phyloP scores from a whole-genome alignment of 2,888 invertebrate species.

The Noctua fimbriata region DNA sequence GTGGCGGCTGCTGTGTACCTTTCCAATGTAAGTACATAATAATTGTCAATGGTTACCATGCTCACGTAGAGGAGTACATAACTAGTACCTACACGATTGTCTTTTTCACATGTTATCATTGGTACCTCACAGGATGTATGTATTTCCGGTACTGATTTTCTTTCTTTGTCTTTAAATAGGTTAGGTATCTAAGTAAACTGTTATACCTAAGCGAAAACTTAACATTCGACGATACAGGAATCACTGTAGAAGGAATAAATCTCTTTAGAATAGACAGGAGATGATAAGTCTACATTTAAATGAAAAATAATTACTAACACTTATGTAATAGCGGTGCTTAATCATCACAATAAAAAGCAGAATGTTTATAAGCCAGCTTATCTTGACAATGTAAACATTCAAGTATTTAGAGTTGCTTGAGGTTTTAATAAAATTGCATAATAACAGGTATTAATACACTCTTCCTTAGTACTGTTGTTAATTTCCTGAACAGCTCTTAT shows the following conservation, averaged over 20 bases:
- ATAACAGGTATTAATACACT: conserved; percentile 29
- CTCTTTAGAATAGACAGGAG: neutral
- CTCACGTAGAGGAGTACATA: neutral
- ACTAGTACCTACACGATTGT: neutral
- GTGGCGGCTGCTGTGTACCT: conserved; percentile 93
- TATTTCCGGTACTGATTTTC: neutral
- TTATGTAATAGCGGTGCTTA: neutral
- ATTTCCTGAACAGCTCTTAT: conserved; percentile 34
- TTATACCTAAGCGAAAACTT: neutral
- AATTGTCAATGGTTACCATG: neutral
- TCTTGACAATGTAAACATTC: conserved; percentile 9
- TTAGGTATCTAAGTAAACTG: neutral
- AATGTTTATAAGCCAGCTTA: conserved; percentile 16
- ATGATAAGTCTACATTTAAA: neutral
- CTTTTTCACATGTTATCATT: neutral
- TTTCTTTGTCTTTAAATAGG: neutral
- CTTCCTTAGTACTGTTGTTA: conserved; percentile 39
- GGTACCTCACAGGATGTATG: neutral
- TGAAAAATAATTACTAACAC: neutral
- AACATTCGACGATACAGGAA: neutral
- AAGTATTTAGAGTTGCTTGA: neutral
- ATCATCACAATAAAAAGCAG: conserved; percentile 1
- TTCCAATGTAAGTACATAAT: conserved; percentile 91
- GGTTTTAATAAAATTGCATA: conserved; percentile 8
- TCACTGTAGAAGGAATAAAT: neutral